Evolutionary conservation across 2,797 vertebrate species (phyloP).

Genomic region (Crocidura indochinensis): DNA sequence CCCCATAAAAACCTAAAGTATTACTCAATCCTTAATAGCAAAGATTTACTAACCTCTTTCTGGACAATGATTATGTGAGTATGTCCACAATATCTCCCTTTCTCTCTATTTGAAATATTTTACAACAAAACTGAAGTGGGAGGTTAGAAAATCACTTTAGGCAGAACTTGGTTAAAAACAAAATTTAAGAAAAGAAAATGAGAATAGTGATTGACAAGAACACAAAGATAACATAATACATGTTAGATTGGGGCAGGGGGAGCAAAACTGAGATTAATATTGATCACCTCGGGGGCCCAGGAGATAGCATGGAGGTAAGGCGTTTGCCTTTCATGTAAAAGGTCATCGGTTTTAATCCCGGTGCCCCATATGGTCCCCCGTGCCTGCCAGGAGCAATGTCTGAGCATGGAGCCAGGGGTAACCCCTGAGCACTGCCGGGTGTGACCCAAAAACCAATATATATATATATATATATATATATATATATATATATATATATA

Average conservation of each 20-base stretch:
- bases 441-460: too few relatives aligned
- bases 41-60: neutral
- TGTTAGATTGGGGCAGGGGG: neutral
- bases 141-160: neutral
- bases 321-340: too few relatives aligned
- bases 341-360: too few relatives aligned
- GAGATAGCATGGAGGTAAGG: too few relatives aligned
- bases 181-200: neutral
- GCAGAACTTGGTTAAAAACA: slow-evolving; percentile 17
- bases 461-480: too few relatives aligned
- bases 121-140: neutral
- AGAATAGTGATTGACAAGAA: neutral
- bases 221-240: neutral
- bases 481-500: too few relatives aligned
- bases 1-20: slow-evolving; percentile 30
- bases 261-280: neutral
- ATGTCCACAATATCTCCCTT: neutral
- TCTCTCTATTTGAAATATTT: neutral
- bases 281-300: neutral
- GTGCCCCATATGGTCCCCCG: too few relatives aligned
- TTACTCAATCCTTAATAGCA: neutral
- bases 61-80: neutral
- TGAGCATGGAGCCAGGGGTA: too few relatives aligned
- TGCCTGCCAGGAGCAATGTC: too few relatives aligned
- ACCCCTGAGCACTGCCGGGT: too few relatives aligned